Percentiles rank a stretch among this genome's conserved stretches.
These are phyloP conservation scores for Phrixothrix hirtus DNA, from an alignment of 2,888 invertebrate species.

Conservation along the genomic window DNA sequence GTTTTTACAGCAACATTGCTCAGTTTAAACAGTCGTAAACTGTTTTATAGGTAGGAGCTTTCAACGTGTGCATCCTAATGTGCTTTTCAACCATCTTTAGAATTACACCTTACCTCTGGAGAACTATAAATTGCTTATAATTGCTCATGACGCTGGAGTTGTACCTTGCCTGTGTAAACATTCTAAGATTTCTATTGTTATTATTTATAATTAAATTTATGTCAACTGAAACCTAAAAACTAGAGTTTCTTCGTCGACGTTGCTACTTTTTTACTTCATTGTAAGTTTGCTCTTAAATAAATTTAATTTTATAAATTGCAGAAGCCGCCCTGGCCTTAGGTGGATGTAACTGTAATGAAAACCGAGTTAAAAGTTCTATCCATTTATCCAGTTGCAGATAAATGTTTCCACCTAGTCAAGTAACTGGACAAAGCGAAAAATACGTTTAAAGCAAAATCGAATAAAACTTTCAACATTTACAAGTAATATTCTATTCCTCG, in stretches of 20 bases:
- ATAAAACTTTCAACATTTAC: constrained; percentile 47
- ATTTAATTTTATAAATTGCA: constrained; percentile 2
- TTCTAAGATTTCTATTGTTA: too few relatives aligned
- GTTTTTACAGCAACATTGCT: constrained; percentile 35
- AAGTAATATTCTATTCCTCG: constrained; percentile 28
- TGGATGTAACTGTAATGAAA: too few relatives aligned
- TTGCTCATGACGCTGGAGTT: constrained; percentile 35
- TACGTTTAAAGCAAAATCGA: constrained; percentile 47
- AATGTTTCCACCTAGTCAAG: constrained; percentile 49
- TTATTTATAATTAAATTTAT: too few relatives aligned
- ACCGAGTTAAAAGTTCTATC: constrained; percentile 52
- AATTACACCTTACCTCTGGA: constrained; percentile 52
- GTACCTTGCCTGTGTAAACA: constrained; percentile 5
- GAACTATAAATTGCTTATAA: constrained; percentile 47
- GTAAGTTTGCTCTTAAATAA: not conserved
- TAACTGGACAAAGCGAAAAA: constrained; percentile 46
- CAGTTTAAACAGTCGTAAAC: constrained; percentile 53
- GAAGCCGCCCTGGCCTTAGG: not conserved
- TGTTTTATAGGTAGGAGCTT: constrained; percentile 53
- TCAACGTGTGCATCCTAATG: constrained; percentile 52
- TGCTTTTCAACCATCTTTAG: constrained; percentile 50
- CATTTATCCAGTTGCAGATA: constrained; percentile 49
- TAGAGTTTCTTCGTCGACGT: too few relatives aligned
- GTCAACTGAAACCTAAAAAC: too few relatives aligned
- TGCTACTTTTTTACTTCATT: too few relatives aligned